phyloP scores from a whole-genome alignment of 2,888 invertebrate genomes.

The Caenorhabditis imperialis region DNA sequence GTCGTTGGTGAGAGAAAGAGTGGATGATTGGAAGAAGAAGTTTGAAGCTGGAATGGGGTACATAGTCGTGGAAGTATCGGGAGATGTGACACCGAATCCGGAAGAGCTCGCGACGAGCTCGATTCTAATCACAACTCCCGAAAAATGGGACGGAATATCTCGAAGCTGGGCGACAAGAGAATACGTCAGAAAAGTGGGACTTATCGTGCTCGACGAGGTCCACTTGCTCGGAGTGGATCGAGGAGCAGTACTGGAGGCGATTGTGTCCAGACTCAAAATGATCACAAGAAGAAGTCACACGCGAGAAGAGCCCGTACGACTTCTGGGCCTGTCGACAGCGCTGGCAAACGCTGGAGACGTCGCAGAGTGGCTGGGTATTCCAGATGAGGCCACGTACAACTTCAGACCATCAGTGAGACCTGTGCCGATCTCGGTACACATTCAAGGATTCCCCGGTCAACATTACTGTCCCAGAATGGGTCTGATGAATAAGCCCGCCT shows the following conservation, averaged over 20 bases:
- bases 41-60: conserved; percentile 82
- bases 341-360: conserved; percentile 96
- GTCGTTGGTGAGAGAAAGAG: conserved; percentile 94
- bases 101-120: conserved; percentile 88
- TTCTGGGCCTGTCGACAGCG: conserved; percentile 96
- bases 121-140: conserved; percentile 98
- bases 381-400: conserved; percentile 90
- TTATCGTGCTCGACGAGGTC: conserved; percentile 93
- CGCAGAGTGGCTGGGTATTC: conserved; percentile 94
- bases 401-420: conserved; percentile 97
- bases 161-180: conserved; percentile 90
- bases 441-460: conserved; percentile 94
- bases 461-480: conserved; percentile 99
- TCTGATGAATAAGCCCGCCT: conserved; percentile 98
- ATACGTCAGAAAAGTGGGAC: conserved; percentile 84
- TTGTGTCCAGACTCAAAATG: conserved; percentile 84
- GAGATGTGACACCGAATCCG: conserved; percentile 90
- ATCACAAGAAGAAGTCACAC: conserved; percentile 67
- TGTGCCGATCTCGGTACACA: conserved; percentile 93
- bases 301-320: conserved; percentile 83
- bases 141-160: conserved; percentile 99
- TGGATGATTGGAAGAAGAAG: conserved; percentile 92
- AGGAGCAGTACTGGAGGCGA: conserved; percentile 88
- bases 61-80: conserved; percentile 92
- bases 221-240: conserved; percentile 86